Evolutionary conservation across 2,113 vertebrate species (phyloP).

Genomic region (Notarius lentiginosus): DNA sequence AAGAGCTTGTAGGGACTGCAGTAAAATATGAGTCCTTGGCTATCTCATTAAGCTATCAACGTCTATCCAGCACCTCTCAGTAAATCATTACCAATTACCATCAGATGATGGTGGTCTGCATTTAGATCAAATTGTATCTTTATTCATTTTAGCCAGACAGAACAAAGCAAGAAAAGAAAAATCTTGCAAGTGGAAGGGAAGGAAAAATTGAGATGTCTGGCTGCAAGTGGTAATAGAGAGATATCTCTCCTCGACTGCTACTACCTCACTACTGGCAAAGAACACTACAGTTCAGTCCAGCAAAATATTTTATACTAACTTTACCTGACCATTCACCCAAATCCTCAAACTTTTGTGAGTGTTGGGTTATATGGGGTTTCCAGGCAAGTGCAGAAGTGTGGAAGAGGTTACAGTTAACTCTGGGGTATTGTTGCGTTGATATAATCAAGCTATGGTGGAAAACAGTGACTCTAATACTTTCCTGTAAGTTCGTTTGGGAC

Average conservation of each 20-base stretch:
- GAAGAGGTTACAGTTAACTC: conserved; percentile 20
- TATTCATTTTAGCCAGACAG: background rate
- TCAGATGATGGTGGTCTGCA: conserved; percentile 25
- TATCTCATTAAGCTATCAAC: conserved; percentile 31
- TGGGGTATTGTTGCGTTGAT: conserved; percentile 17
- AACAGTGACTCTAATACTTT: conserved; percentile 37
- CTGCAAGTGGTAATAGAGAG: conserved; percentile 7
- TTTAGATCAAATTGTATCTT: background rate
- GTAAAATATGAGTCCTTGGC: conserved; percentile 22
- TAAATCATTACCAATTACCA: conserved; percentile 31
- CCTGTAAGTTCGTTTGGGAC: conserved; percentile 22
- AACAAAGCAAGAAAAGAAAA: background rate
- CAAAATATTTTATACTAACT: background rate
- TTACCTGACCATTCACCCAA: conserved; percentile 1
- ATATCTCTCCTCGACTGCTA: conserved; percentile 13
- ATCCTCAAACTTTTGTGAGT: background rate
- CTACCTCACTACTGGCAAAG: conserved; percentile 21
- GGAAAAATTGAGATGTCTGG: conserved; percentile 28
- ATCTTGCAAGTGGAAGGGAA: background rate
- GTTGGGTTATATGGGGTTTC: conserved; percentile 23
- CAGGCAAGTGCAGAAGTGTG: conserved; percentile 11
- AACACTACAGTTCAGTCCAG: conserved; percentile 23
- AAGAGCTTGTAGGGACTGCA: conserved; percentile 10
- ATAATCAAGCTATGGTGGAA: conserved; percentile 11
- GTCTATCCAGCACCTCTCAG: background rate